Percentiles rank a stretch among this genome's conserved stretches.
Evolutionary conservation across 2,113 vertebrate genomes (phyloP).

Genomic region (Rhinichthys klamathensis): DNA sequence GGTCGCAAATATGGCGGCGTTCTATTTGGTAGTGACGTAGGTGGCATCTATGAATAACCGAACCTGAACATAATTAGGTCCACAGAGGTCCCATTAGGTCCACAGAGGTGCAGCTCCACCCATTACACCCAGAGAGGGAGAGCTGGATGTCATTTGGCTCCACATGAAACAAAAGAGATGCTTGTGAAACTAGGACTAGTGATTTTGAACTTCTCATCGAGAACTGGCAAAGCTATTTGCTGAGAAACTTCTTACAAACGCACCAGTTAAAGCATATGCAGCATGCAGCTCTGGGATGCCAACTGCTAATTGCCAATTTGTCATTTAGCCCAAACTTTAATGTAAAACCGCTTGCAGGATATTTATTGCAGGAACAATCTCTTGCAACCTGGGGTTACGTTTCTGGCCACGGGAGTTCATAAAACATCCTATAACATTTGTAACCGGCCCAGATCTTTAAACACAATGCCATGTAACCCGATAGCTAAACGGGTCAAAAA

Average conservation of each 20-base stretch:
- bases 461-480: not conserved
- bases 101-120: too few species aligned
- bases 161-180: too few species aligned
- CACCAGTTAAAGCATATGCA: constrained; percentile 14
- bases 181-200: not conserved
- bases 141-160: not conserved
- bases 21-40: too few species aligned
- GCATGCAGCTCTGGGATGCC: not conserved
- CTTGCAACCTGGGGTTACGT: not conserved
- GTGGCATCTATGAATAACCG: too few species aligned
- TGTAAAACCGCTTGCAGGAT: not conserved
- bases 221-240: not conserved
- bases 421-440: not conserved
- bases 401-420: not conserved
- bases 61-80: too few species aligned
- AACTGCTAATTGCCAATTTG: constrained; percentile 9
- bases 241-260: not conserved
- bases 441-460: not conserved
- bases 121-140: too few species aligned
- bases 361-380: constrained; percentile 1
- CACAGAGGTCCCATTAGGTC: too few species aligned
- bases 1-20: too few species aligned
- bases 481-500: not conserved
- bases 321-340: constrained; percentile 15
- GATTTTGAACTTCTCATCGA: not conserved